Conservation (phyloP, 2,113 vertebrate species). For the Ictidomys tridecemlineatus region DNA sequence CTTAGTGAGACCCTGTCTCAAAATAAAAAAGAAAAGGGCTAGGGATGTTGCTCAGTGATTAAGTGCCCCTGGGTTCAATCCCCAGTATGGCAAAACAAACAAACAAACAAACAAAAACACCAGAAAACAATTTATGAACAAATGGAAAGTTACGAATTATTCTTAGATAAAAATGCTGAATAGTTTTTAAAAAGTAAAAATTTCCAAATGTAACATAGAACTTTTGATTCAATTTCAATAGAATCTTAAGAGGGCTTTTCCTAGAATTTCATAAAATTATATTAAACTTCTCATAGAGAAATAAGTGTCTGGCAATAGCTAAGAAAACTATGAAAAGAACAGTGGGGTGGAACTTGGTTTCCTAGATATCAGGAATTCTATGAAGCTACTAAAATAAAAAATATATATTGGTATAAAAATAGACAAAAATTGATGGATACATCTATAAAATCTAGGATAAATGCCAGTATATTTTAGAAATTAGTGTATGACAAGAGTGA, state of each 20-base stretch:
- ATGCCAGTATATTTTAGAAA: constrained; percentile 25
- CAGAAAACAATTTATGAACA: constrained; percentile 15
- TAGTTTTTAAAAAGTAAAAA: not conserved
- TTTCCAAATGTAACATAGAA: constrained; percentile 41
- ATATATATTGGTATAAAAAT: constrained; percentile 19
- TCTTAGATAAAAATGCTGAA: not conserved
- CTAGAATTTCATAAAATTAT: constrained; percentile 34
- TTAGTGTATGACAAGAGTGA: not conserved
- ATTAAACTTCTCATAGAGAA: constrained; percentile 50
- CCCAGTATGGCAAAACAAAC: too few relatives aligned
- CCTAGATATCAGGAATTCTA: not conserved
- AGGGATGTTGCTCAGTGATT: too few relatives aligned
- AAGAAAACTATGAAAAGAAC: constrained; percentile 42
- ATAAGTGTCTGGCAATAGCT: constrained; percentile 36
- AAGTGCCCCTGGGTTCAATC: too few relatives aligned
- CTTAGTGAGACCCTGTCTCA: too few relatives aligned
- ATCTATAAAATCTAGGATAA: constrained; percentile 49
- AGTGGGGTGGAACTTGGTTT: constrained; percentile 12
- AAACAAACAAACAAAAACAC: not conserved
- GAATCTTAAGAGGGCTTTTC: constrained; percentile 16
- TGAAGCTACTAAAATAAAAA: constrained; percentile 30
- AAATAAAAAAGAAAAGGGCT: too few relatives aligned
- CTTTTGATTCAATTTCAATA: constrained; percentile 45
- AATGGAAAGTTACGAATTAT: not conserved
- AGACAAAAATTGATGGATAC: constrained; percentile 6